Evolutionary conservation across 2,797 vertebrate species (phyloP), one percentile per base, ranked within the genome.

Genomic region (Agapornis canus): DNA sequence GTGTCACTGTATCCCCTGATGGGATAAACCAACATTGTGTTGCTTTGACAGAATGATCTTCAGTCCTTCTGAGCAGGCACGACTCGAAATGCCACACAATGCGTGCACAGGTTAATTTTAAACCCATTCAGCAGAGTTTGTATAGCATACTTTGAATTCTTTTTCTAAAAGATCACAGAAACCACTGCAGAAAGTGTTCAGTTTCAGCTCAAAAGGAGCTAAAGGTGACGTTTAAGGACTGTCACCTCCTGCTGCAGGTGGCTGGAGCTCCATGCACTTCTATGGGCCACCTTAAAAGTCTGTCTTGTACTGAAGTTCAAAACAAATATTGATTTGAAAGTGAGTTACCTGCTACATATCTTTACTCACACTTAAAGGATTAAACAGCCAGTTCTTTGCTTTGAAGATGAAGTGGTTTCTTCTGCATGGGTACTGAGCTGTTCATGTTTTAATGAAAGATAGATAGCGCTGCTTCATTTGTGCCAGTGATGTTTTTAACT

Each of bases 191-290:
- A 32, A 63, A 59, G 26, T 29, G 16, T 66, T 86, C 78, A 49
- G 82, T 87, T 57, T 56, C 4, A 12, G 52, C 64, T 59, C 29
- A 65, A 51, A 81, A 82, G n/a, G 45, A 78, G 39, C 29, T 94
- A 82, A 92, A 94, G 95, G 75, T 61, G 17, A 63, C 7, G 63
- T 64, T 37, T 23, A 75, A 57, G 63, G 65, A 63, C 83, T 10
- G 47, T 86, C 70, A 86, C 18, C 51, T 88, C 61, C 72, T 91
- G 70, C 45, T 88, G 40, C 86, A 88, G 45, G 66, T 92, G 43
- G 31, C 69, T 94, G 66, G 63, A 54, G 22, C 51, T 84, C 63
- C 32, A 13, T 8, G 88, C 69, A 51, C 59, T 94, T 90, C 32
- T 60, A 1, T 14, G n/a, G 12, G 13, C 8, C 10, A 82, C 72